Evolutionary conservation across 2,888 invertebrate genomes (phyloP).

Genomic region (Bhutanitis thaidina): DNA sequence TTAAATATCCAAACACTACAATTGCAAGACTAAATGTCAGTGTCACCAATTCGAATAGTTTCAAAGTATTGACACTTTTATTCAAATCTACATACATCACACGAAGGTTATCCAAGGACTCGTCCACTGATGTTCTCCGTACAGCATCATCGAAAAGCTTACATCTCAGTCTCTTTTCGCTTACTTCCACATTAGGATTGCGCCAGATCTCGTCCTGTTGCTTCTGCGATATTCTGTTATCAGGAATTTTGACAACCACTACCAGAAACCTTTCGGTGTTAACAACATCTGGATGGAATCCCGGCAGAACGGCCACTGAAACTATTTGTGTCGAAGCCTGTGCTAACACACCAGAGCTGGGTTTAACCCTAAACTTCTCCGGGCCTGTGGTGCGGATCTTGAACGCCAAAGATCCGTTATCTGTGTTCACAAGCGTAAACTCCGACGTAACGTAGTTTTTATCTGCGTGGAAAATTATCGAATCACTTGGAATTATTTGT

Average conservation of each 20-base stretch:
- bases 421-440: slow-evolving; percentile 82
- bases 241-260: slow-evolving; percentile 83
- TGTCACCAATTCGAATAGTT: slow-evolving; percentile 5
- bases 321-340: slow-evolving; percentile 81
- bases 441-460: slow-evolving; percentile 81
- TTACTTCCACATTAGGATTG: slow-evolving; percentile 63
- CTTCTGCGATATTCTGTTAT: slow-evolving; percentile 60
- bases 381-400: slow-evolving; percentile 95
- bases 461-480: slow-evolving; percentile 81
- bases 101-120: neutral
- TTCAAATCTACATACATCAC: neutral
- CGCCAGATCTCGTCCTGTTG: slow-evolving; percentile 86
- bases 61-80: slow-evolving; percentile 2
- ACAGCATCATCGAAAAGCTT: slow-evolving; percentile 5
- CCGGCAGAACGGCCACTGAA: slow-evolving; percentile 83
- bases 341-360: slow-evolving; percentile 85
- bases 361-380: slow-evolving; percentile 92
- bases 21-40: neutral
- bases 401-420: slow-evolving; percentile 49
- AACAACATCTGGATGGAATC: slow-evolving; percentile 80
- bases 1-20: slow-evolving; percentile 3
- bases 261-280: slow-evolving; percentile 90
- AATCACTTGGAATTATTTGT: slow-evolving; percentile 81
- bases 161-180: slow-evolving; percentile 81
- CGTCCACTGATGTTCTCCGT: neutral